These are phyloP conservation scores for Diceros bicornis DNA, from an alignment of 2,797 vertebrate species.

Conservation along the genomic window DNA sequence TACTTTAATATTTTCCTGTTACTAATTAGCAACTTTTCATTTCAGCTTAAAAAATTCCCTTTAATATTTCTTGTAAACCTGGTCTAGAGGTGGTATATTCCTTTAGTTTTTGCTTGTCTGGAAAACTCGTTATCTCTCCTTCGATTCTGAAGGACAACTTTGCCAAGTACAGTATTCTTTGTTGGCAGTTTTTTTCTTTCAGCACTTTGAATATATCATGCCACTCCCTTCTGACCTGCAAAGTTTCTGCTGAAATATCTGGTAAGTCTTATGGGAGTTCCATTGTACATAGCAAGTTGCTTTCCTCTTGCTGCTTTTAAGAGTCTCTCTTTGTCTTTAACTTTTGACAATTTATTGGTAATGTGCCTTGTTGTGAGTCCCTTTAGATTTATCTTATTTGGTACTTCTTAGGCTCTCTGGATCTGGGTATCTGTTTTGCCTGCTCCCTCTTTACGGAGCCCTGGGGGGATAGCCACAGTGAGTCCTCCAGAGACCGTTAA, in stretches of 20 bases:
- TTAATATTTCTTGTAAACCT: neutral
- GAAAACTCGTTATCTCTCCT: neutral
- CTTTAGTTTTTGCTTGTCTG: neutral
- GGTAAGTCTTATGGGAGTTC: neutral
- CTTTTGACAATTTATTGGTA: neutral
- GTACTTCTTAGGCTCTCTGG: neutral
- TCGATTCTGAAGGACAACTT: neutral
- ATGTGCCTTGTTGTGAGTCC: neutral
- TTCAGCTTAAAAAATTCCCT: neutral
- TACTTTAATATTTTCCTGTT: neutral
- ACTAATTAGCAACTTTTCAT: neutral
- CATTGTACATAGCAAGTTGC: neutral
- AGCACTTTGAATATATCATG: neutral
- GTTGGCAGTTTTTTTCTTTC: neutral
- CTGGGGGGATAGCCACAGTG: neutral
- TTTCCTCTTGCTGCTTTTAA: neutral
- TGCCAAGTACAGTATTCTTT: neutral
- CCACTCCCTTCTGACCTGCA: no score
- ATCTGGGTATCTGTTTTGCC: neutral
- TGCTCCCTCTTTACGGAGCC: neutral
- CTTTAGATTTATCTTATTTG: neutral
- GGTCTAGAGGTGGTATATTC: neutral
- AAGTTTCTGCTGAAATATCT: no score
- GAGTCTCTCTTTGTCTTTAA: neutral
- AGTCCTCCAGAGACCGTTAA: neutral